These are phyloP conservation scores for Celastrina argiolus DNA, from an alignment of 2,888 invertebrate species.

Conservation along the genomic window DNA sequence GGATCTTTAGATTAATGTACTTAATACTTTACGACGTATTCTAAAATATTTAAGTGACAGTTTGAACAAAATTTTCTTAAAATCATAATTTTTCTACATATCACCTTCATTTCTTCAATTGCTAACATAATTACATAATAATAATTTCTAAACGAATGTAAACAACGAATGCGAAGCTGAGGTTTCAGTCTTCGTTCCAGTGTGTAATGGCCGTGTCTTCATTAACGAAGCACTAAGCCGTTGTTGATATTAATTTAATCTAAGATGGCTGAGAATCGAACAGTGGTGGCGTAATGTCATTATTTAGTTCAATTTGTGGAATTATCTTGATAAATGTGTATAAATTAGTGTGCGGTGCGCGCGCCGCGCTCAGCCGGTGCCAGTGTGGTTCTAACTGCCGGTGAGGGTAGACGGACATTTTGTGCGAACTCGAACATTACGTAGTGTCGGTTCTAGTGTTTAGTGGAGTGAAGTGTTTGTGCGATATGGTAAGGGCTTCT, in stretches of 20 bases:
- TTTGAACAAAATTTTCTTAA: too few relatives aligned
- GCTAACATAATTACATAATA: too few relatives aligned
- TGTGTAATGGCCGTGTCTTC: background rate
- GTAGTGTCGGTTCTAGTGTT: conserved; percentile 31
- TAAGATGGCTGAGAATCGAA: conserved; percentile 2
- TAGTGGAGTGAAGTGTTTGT: conserved; percentile 25
- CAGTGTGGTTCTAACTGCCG: conserved; percentile 43
- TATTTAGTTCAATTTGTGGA: conserved; percentile 74
- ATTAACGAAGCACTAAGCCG: background rate
- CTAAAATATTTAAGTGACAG: too few relatives aligned
- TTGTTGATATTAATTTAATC: conserved; percentile 18
- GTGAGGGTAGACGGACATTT: conserved; percentile 28
- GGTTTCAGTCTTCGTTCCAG: too few relatives aligned
- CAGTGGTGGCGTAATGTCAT: conserved; percentile 47
- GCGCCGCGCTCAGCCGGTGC: conserved; percentile 58
- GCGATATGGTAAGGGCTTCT: conserved; percentile 22
- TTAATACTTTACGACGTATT: too few relatives aligned
- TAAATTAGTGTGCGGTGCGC: conserved; percentile 70
- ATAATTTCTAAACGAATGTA: too few relatives aligned
- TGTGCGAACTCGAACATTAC: conserved; percentile 21
- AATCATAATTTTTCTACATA: too few relatives aligned
- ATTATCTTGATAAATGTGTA: conserved; percentile 74
- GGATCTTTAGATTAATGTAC: too few relatives aligned
- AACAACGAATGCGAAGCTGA: too few relatives aligned
- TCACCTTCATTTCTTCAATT: too few relatives aligned